Evolutionary conservation across 2,113 vertebrate genomes (phyloP).

Genomic region (Grantiella picta): DNA sequence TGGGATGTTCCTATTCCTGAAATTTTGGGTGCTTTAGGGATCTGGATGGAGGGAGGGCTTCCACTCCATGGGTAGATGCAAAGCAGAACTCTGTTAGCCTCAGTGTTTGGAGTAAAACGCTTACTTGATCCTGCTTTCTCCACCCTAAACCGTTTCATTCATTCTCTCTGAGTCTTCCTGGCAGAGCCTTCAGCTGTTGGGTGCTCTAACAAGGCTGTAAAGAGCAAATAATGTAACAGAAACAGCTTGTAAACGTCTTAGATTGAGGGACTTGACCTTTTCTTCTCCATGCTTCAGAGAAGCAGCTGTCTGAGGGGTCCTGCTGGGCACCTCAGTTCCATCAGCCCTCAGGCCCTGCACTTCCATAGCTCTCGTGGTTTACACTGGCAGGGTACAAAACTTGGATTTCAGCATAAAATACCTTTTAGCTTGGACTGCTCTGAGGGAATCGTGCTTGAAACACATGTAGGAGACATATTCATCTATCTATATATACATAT

Average conservation of each 20-base stretch:
- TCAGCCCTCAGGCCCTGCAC: background rate
- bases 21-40: background rate
- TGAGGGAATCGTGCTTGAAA: background rate
- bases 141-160: background rate
- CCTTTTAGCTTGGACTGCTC: background rate
- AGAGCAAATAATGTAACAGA: background rate
- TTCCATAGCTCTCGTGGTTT: background rate
- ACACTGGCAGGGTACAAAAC: background rate
- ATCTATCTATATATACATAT: background rate
- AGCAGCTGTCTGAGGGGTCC: too few relatives aligned
- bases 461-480: background rate
- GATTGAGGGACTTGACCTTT: background rate
- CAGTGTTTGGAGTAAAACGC: background rate
- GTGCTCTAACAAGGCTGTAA: background rate
- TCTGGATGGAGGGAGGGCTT: background rate
- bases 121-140: background rate
- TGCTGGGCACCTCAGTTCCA: background rate
- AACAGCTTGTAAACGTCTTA: background rate
- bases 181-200: background rate
- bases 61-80: background rate
- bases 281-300: background rate
- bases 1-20: accelerated
- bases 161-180: background rate
- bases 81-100: background rate
- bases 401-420: background rate